Conservation (phyloP, 2,888 invertebrate species). For the Antheraea yamamai region DNA sequence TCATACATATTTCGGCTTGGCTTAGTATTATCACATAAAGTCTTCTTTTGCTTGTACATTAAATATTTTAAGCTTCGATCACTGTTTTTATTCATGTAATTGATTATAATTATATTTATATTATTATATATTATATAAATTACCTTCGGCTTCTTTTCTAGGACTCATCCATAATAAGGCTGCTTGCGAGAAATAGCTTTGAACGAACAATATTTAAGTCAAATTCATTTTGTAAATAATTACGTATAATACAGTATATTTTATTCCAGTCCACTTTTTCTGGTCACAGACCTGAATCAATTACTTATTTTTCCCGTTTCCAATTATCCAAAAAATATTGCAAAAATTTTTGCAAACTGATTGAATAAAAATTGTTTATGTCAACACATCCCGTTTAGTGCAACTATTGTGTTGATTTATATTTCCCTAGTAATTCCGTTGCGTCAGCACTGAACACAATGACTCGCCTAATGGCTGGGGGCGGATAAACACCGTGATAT, state of each 20-base stretch:
- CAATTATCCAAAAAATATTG: not conserved
- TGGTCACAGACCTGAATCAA: not conserved
- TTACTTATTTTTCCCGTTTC: not conserved
- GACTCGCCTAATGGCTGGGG: conserved; percentile 12
- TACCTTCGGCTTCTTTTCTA: not conserved
- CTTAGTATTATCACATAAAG: not conserved
- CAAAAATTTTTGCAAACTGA: not conserved
- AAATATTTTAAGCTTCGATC: not conserved
- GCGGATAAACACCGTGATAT: conserved; percentile 26
- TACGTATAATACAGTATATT: not conserved
- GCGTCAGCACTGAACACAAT: conserved; percentile 21
- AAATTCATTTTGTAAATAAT: not conserved
- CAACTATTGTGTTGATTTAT: conserved; percentile 32
- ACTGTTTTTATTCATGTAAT: not conserved
- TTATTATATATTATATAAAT: not conserved
- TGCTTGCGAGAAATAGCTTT: not conserved
- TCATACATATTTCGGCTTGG: not conserved
- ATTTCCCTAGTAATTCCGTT: conserved; percentile 35
- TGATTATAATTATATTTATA: not conserved
- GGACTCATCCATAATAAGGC: not conserved
- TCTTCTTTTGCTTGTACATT: not conserved
- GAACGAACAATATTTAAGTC: not conserved
- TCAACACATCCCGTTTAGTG: conserved; percentile 22
- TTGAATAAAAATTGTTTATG: not conserved
- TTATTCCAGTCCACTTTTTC: not conserved